Evolutionary conservation across 2,113 vertebrate genomes (phyloP), one percentile per base, ranked within the genome.

Genomic region (Poecile atricapillus): DNA sequence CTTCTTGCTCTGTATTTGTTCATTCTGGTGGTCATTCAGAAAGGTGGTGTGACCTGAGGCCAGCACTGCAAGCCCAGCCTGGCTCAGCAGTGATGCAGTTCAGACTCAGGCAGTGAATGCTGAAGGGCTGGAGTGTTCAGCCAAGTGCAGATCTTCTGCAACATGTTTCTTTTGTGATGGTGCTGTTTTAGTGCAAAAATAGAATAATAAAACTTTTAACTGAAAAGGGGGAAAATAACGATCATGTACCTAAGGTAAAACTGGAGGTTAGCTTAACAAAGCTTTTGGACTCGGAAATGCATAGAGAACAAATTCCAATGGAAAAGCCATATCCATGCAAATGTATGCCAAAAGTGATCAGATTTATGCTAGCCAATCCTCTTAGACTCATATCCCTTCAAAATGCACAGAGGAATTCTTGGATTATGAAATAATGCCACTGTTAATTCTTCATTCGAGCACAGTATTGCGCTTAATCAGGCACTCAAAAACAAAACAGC

Each of bases 341-440:
- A 95, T 91, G 81, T 94, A 62, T 95, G 93, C 92, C 94, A 95
- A 27, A 92, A 96, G 90, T 75, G 90, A 96, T 95, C 92, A 96
- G 90, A 97, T 97, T 96, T 95, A 83, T 95, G 94, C 94, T 77
- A 94, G 37, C 74, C 89, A 97, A 96, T 97, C 96, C 95, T 96
- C 95, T 97, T 97, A 97, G 89, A 77, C 60, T 87, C 82, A 83
- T 93, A 93, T 87, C 90, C 93, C 93, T 95, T 96, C 92, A 86
- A 93, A 97, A 95, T 95, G 69, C 95, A 95, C 94, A 81, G 93
- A 97, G 94, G 95, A 97, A 97, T 97, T 97, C 89, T 83, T 49
- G 78, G 96, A 95, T 97, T 97, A 94, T 37, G 60, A 83, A 74
- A 85, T 91, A 94, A 92, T 41, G 76, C 79, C 85, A 81, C 94